Evolutionary conservation across 2,888 invertebrate species (phyloP).

Genomic region (Ennomos quercinarius): DNA sequence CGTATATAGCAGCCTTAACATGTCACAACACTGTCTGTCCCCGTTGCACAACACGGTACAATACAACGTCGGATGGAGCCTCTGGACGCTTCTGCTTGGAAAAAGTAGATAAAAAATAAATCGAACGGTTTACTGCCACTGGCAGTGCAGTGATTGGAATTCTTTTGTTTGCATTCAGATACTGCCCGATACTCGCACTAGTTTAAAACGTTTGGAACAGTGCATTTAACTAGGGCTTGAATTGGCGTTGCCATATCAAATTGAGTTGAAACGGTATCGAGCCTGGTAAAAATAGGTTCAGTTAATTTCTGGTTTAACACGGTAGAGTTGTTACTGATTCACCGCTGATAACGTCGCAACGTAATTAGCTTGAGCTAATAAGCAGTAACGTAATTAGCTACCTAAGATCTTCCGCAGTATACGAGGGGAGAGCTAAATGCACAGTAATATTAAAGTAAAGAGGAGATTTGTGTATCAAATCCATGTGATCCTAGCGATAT

Average conservation of each 20-base stretch:
- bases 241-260: background rate
- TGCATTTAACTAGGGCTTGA: conserved; percentile 7
- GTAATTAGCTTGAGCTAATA: conserved; percentile 2
- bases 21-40: conserved; percentile 2
- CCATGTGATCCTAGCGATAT: no score
- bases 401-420: no score
- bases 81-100: conserved; percentile 30
- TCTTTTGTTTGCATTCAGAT: conserved; percentile 44
- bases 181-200: background rate
- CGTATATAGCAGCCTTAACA: no score
- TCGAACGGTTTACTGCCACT: conserved; percentile 19
- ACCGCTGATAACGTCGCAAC: background rate
- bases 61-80: conserved; percentile 41
- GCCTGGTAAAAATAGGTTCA: background rate
- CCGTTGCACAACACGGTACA: conserved; percentile 5
- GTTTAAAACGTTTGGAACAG: conserved; percentile 6
- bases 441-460: no score
- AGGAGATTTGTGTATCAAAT: no score
- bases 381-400: background rate
- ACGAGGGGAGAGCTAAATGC: no score
- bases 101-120: conserved; percentile 36
- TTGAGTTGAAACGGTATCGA: background rate
- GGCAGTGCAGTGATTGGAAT: conserved; percentile 39
- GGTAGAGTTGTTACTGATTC: background rate
- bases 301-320: no score